Evolutionary conservation across 2,888 invertebrate species (phyloP).

Genomic region (Nemotelus nigrinus): DNA sequence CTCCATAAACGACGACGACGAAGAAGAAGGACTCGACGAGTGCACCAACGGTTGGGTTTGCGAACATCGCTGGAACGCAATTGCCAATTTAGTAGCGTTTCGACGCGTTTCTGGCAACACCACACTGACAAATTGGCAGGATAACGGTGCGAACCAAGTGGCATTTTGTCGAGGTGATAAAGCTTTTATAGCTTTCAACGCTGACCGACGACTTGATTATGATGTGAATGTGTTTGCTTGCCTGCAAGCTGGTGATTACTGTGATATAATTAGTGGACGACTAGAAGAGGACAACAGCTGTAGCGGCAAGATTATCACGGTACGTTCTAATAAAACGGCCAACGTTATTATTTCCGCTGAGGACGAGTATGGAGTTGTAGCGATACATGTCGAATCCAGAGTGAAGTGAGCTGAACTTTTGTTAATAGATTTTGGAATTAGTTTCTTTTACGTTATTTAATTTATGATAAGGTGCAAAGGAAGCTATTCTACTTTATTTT

Average conservation of each 20-base stretch:
- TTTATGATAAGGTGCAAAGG: too few relatives aligned
- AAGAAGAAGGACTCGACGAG: slow-evolving; percentile 68
- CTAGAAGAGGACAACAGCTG: slow-evolving; percentile 65
- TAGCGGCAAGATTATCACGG: slow-evolving; percentile 72
- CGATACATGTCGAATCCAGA: slow-evolving; percentile 70
- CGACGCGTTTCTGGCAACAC: slow-evolving; percentile 72
- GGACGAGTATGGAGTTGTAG: slow-evolving; percentile 73
- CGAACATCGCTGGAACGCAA: slow-evolving; percentile 82
- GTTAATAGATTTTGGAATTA: too few relatives aligned
- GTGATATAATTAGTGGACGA: slow-evolving; percentile 67
- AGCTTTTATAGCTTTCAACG: slow-evolving; percentile 78
- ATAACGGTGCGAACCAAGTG: slow-evolving; percentile 78
- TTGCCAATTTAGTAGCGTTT: slow-evolving; percentile 78
- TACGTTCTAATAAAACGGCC: slow-evolving; percentile 69
- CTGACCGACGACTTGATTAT: slow-evolving; percentile 62
- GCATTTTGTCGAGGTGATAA: slow-evolving; percentile 79
- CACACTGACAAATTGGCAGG: slow-evolving; percentile 75
- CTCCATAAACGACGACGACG: slow-evolving; percentile 69
- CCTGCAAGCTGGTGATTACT: slow-evolving; percentile 66
- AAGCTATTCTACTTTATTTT: too few relatives aligned
- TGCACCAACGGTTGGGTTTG: slow-evolving; percentile 85
- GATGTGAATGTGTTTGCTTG: slow-evolving; percentile 52
- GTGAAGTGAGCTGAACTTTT: slow-evolving; percentile 55
- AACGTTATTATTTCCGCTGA: slow-evolving; percentile 67
- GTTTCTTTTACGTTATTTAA: too few relatives aligned